Conservation (phyloP, 2,113 vertebrate species). For the Calypte anna region DNA sequence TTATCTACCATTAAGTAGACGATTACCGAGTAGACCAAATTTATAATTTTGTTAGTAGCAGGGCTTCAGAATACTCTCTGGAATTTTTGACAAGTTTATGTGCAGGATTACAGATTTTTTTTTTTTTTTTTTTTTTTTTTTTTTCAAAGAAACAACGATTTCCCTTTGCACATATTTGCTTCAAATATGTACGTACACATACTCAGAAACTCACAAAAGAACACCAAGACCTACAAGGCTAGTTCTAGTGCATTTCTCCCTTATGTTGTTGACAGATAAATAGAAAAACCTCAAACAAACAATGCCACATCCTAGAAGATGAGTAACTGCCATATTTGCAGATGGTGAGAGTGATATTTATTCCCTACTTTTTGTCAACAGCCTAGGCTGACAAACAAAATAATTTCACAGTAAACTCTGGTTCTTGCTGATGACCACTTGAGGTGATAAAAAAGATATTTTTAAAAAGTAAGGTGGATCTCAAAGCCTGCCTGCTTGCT, state of each 20-base stretch:
- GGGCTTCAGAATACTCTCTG: not conserved
- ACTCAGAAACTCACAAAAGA: not conserved
- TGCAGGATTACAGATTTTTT: not conserved
- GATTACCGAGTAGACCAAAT: not conserved
- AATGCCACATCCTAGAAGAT: not conserved
- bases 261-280: not conserved
- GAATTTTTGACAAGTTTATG: not conserved
- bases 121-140: no score
- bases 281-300: not conserved
- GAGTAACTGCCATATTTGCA: not conserved
- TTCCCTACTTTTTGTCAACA: not conserved
- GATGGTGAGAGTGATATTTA: not conserved
- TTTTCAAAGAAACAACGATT: not conserved
- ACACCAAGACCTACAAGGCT: not conserved
- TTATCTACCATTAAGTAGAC: not conserved
- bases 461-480: not conserved
- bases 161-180: not conserved
- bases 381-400: not conserved
- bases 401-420: not conserved
- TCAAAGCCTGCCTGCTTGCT: not conserved
- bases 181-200: not conserved
- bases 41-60: not conserved
- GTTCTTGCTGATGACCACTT: not conserved
- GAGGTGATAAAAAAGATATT: not conserved
- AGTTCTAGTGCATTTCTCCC: not conserved